Evolutionary conservation across 2,888 invertebrate genomes (phyloP).

Genomic region (Drosophila cracens): DNA sequence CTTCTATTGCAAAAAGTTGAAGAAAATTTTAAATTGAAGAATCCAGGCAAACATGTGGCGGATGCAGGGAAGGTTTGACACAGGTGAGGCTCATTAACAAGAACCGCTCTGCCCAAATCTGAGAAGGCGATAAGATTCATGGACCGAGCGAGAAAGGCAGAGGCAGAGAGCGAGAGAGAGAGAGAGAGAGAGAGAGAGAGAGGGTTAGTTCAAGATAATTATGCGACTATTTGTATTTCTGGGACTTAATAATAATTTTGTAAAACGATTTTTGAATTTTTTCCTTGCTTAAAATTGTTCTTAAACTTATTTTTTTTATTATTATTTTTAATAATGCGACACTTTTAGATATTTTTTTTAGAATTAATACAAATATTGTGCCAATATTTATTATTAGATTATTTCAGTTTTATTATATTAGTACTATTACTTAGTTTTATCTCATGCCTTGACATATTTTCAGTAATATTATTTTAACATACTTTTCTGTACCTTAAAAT

Average conservation of each 20-base stretch:
- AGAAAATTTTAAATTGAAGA: not conserved
- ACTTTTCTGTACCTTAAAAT: not conserved
- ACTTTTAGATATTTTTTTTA: no score
- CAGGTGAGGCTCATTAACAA: not conserved
- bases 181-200: not conserved
- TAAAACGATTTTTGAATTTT: not conserved
- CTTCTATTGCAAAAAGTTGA: not conserved
- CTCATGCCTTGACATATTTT: no score
- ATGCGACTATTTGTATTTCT: not conserved
- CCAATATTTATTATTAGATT: no score
- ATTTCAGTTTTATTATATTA: no score
- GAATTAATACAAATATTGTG: no score
- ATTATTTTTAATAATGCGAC: not conserved
- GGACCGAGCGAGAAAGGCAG: rapidly evolving
- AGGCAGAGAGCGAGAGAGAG: rapidly evolving
- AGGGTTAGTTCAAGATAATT: not conserved
- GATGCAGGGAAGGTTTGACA: not conserved
- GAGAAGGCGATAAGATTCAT: not conserved
- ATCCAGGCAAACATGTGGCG: not conserved
- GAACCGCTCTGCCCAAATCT: not conserved
- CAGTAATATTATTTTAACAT: no score
- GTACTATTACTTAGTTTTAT: no score
- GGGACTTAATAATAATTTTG: not conserved
- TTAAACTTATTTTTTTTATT: not conserved
- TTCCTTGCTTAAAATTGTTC: not conserved